Conservation (phyloP, 2,797 vertebrate genomes). For the Streptopelia turtur region DNA sequence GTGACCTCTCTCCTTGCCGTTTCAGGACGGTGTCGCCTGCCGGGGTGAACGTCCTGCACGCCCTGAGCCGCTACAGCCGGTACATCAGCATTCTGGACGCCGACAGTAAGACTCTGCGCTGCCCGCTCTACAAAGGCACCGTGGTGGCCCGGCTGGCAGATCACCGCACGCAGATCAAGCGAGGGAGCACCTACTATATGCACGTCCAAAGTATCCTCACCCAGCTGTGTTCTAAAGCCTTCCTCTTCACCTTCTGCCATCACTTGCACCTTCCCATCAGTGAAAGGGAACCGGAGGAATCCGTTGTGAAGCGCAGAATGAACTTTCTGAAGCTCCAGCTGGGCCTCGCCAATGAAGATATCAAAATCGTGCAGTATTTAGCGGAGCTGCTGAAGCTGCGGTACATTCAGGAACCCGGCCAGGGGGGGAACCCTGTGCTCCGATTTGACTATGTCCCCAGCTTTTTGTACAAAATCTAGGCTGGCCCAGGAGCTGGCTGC, state of each 20-base stretch:
- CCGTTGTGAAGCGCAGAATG: conserved; percentile 68
- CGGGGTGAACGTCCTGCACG: conserved; percentile 83
- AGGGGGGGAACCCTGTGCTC: conserved; percentile 78
- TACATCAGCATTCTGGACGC: conserved; percentile 93
- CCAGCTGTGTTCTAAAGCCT: conserved; percentile 90
- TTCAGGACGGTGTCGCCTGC: conserved; percentile 86
- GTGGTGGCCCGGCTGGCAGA: conserved; percentile 89
- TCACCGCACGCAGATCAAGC: conserved; percentile 93
- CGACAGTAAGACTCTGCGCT: conserved; percentile 93
- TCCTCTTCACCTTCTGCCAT: conserved; percentile 94
- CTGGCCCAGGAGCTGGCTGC: neutral
- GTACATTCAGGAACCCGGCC: conserved; percentile 83
- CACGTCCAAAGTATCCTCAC: conserved; percentile 90
- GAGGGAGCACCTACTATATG: conserved; percentile 95
- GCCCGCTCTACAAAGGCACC: conserved; percentile 87
- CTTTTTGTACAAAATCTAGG: conserved; percentile 96
- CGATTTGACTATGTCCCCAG: conserved; percentile 94
- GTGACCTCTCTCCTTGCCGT: neutral
- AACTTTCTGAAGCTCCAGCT: conserved; percentile 88
- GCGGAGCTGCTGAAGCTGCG: conserved; percentile 91
- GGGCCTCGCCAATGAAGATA: conserved; percentile 89
- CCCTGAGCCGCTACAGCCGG: conserved; percentile 93
- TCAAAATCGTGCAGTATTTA: conserved; percentile 90
- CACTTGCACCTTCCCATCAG: conserved; percentile 92
- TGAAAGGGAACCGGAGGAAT: conserved; percentile 79